Percentiles rank a stretch among this genome's conserved stretches.
Conservation (phyloP, 2,113 vertebrate genomes). For the Oreochromis niloticus region DNA sequence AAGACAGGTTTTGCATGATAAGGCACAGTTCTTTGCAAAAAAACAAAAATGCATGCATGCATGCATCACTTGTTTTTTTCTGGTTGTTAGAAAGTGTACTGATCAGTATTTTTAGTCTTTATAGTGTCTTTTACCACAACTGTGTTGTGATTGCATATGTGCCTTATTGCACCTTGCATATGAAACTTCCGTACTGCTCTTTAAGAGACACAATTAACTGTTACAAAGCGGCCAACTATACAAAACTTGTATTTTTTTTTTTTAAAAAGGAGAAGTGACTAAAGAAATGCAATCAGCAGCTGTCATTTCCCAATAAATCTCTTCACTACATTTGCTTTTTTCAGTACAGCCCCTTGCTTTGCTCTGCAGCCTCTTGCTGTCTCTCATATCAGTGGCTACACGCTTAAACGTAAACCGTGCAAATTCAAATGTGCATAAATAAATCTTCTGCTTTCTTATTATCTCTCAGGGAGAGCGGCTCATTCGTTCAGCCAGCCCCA, state of each 20-base stretch:
- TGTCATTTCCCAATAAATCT: conserved; percentile 18
- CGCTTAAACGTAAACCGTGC: background rate
- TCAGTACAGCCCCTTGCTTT: background rate
- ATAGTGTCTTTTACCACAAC: background rate
- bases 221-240: background rate
- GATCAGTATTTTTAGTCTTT: background rate
- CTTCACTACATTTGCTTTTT: background rate
- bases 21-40: background rate
- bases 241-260: background rate
- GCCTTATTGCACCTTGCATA: background rate
- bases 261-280: conserved; percentile 11
- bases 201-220: background rate
- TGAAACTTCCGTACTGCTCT: background rate
- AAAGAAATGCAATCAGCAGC: background rate
- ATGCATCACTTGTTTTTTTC: background rate
- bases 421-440: background rate
- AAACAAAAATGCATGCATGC: background rate
- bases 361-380: background rate
- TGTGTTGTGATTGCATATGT: background rate
- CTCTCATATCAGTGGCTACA: background rate
- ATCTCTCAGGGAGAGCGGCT: conserved; percentile 77
- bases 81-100: background rate
- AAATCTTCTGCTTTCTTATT: background rate
- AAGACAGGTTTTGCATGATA: background rate
- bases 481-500: conserved; percentile 75